Evolutionary conservation across 2,888 invertebrate species (phyloP), one percentile per base, ranked within the genome.

Genomic region (Rhingia campestris): DNA sequence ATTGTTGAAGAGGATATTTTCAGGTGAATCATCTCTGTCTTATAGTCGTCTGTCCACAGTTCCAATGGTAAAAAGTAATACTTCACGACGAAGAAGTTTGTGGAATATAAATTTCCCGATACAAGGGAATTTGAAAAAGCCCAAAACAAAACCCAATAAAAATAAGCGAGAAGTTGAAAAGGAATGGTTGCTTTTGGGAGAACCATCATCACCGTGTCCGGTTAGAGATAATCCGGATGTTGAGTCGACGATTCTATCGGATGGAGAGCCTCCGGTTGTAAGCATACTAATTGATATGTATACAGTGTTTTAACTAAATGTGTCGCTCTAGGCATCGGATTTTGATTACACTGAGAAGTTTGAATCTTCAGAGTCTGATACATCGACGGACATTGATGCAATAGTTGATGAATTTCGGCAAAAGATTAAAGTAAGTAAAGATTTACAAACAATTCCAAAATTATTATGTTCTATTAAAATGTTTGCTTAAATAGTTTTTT

Each of bases 341-440:
- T 90, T 91, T 80, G 91, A 91, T 56, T 90, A 89, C 35, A 88
- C 90, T 0, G 90, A 91, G n/a, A 89, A 89, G 67, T 90, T 89
- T 53, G 94, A 92, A 22, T 93, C 93, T 86, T 94, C 94, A n/a
- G 94, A 94, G 81, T 94, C 94, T 32, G 94, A 94, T 84, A 95
- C 94, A 86, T 95, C 95, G 0, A 95, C 95, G 1, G 96, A 96
- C 88, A 95, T 96, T 69, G 96, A 96, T 89, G 95, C 95, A 0
- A 95, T 95, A 12, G 95, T 96, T 0, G 95, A 95, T 88, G 95
- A 95, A 88, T 96, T 95, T 88, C 93, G 94, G 79, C 95, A 95
- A 88, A 93, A 94, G 87, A 93, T 95, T 86, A 94, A 95, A 91
- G 95, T 94, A 89, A 88, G 6, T 10, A 4, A 0, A 3, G 0